A percentile compares a stretch with the other conserved stretches of the same genome.
Evolutionary conservation across 2,888 invertebrate genomes (phyloP).

Genomic region (Adelphocoris suturalis): DNA sequence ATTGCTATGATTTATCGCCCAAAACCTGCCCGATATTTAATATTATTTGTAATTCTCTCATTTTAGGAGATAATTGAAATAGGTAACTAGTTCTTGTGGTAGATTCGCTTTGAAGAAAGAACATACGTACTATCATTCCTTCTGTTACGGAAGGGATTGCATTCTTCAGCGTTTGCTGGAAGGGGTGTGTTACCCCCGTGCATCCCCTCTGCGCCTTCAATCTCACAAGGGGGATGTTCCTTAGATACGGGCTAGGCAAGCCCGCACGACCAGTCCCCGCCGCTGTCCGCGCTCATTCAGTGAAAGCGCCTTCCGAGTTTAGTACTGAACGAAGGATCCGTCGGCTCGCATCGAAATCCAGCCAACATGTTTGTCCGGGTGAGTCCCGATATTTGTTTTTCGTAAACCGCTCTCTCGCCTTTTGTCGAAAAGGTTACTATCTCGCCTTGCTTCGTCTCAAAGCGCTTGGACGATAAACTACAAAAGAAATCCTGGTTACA

Average conservation of each 20-base stretch:
- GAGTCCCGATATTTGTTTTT: constrained; percentile 43
- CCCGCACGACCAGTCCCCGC: constrained; percentile 16
- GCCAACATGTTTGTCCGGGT: constrained; percentile 60
- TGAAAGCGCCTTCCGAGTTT: constrained; percentile 47
- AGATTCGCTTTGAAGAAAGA: no score
- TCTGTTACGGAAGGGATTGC: no score
- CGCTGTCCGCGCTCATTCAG: constrained; percentile 3
- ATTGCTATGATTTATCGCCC: no score
- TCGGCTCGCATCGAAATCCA: not conserved
- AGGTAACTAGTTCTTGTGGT: no score
- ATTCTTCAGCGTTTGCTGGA: no score
- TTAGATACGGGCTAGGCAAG: not conserved
- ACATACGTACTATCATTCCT: no score
- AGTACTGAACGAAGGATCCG: constrained; percentile 43
- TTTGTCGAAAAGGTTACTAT: constrained; percentile 12
- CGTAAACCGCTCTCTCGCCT: constrained; percentile 29
- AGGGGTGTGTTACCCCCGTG: constrained; percentile 4
- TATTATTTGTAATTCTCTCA: no score
- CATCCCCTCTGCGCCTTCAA: not conserved
- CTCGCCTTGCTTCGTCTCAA: no score
- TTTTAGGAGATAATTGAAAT: no score
- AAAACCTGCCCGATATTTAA: no score
- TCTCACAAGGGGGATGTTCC: not conserved
- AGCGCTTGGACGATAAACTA: no score
- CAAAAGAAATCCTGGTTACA: no score